phyloP scores from a whole-genome alignment of 30 jellyfish, hydroid and myxozoan species.

The Chironex yamaguchii region DNA sequence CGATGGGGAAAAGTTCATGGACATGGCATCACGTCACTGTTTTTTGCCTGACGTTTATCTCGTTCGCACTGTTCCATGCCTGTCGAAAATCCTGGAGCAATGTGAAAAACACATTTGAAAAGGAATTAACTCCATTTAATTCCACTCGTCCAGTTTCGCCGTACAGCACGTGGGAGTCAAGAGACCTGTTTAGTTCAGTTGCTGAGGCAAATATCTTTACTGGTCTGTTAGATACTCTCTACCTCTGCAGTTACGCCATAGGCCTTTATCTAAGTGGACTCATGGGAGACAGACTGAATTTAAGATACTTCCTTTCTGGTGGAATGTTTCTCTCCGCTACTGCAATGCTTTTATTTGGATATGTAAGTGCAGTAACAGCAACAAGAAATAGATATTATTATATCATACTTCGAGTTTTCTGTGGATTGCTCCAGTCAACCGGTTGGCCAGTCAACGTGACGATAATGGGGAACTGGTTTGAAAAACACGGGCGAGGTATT shows the following conservation, averaged over 20 bases:
- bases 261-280: conserved; percentile 91
- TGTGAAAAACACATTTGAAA: conserved; percentile 75
- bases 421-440: conserved; percentile 90
- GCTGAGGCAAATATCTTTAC: conserved; percentile 82
- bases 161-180: conserved; percentile 73
- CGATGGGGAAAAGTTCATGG: no score
- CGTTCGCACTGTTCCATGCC: conserved; percentile 91
- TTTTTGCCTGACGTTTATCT: conserved; percentile 76
- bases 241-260: conserved; percentile 81
- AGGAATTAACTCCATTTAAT: conserved; percentile 79
- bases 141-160: conserved; percentile 68
- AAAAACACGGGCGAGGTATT: conserved; percentile 84
- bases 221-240: conserved; percentile 82
- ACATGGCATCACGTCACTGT: conserved; percentile 90
- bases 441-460: conserved; percentile 98
- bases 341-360: conserved; percentile 83
- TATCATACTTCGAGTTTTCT: conserved; percentile 67
- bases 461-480: conserved; percentile 94
- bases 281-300: conserved; percentile 90
- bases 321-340: conserved; percentile 91
- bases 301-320: conserved; percentile 75
- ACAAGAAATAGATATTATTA: conserved; percentile 68
- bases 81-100: conserved; percentile 95
- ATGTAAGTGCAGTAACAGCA: conserved; percentile 56
- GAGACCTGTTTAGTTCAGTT: conserved; percentile 44